Conservation (phyloP, 2,113 vertebrate species). For the Uria lomvia region DNA sequence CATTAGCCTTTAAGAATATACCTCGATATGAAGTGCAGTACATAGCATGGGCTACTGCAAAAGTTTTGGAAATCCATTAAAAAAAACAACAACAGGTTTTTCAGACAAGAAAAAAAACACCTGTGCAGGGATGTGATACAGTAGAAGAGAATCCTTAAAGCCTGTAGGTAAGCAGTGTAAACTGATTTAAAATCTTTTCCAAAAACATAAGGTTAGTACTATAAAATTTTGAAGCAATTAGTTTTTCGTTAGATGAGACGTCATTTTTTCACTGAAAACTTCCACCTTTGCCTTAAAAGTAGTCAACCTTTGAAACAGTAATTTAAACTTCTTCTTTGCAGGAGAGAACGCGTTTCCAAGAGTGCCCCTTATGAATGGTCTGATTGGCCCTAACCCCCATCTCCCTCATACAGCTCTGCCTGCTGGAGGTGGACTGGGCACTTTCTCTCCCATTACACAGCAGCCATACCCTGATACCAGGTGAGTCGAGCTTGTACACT, state of each 20-base stretch:
- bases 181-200: neutral
- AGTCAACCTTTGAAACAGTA: neutral
- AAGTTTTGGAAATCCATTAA: neutral
- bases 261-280: neutral
- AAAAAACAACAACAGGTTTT: neutral
- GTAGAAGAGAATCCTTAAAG: neutral
- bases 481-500: constrained; percentile 28
- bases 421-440: constrained; percentile 70
- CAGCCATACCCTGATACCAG: constrained; percentile 75
- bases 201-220: neutral
- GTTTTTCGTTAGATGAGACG: neutral
- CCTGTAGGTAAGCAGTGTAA: neutral
- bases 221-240: fast-evolving
- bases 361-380: constrained; percentile 87
- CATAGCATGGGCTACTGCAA: neutral
- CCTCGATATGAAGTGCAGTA: neutral
- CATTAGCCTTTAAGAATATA: neutral
- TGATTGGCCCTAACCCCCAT: constrained; percentile 80
- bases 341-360: constrained; percentile 82
- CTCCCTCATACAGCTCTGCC: constrained; percentile 74
- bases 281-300: neutral
- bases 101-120: neutral
- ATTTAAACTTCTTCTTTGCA: constrained; percentile 46
- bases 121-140: neutral
- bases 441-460: constrained; percentile 81